These are phyloP conservation scores for Drosophila neocordata DNA, from an alignment of 1,140 invertebrate species.

Conservation along the genomic window DNA sequence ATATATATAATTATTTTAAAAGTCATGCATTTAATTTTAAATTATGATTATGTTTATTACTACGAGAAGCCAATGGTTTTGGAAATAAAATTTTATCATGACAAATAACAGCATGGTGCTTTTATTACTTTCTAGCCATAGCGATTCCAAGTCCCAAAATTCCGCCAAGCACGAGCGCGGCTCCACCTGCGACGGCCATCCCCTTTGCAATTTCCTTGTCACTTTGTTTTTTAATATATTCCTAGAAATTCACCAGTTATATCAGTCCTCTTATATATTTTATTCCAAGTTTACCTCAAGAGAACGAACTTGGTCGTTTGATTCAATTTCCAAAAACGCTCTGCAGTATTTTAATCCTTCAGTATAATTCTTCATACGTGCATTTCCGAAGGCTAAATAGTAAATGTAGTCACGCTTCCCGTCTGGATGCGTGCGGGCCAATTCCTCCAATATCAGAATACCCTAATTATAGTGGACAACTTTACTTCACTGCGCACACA, in stretches of 20 bases:
- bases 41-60: constrained; percentile 21
- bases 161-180: constrained; percentile 90
- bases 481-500: neutral
- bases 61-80: neutral
- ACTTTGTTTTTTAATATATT: constrained; percentile 93
- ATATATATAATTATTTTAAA: constrained; percentile 31
- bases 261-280: neutral
- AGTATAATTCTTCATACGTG: constrained; percentile 94
- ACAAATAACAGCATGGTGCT: constrained; percentile 8
- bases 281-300: constrained; percentile 82
- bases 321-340: constrained; percentile 93
- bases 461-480: constrained; percentile 83
- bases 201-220: constrained; percentile 94
- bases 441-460: constrained; percentile 92
- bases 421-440: constrained; percentile 90
- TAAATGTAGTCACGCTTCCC: constrained; percentile 96
- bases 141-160: constrained; percentile 91
- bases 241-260: constrained; percentile 85
- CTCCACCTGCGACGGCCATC: constrained; percentile 93
- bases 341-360: constrained; percentile 92
- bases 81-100: constrained; percentile 14
- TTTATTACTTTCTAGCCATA: constrained; percentile 86
- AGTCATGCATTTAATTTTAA: constrained; percentile 23
- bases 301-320: constrained; percentile 94
- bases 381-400: constrained; percentile 96